Evolutionary conservation across 2,888 invertebrate genomes (phyloP), one percentile per base, ranked within the genome.

Genomic region (Caenorhabditis sinica): DNA sequence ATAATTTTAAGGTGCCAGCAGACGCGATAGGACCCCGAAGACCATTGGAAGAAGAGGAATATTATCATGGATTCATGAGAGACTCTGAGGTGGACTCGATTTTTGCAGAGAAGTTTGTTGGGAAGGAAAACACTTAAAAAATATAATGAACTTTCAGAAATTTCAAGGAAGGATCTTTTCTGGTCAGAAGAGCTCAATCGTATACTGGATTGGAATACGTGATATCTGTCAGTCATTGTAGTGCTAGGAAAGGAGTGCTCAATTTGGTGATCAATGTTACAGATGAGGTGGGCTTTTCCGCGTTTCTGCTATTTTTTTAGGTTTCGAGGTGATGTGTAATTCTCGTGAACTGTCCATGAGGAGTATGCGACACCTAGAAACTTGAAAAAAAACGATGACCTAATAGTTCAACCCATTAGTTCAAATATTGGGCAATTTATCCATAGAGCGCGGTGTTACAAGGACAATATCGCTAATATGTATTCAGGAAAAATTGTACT

Each of bases 1-100:
- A 49, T 4, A 49, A 49, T 28, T 58, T 33, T 49, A 17, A 65
- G 65, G 25, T 65, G 1, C 65, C 65, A 15, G 49, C 43, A 49
- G 65, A 65, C 13, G 15, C n/a, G 15, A 8, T 8, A 1, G 5
- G 25, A 17, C 23, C 25, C 2, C 60, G 45, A 11, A 65, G 9
- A 49, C 28, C 45, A 25, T 30, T 65, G n/a, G 65, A 65, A 49
- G 68, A 69, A 1, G 68, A 69, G 43, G 36, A 69, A 15, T 69
- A 69, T 53, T 69, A 23, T 40, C 68, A 69, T 53, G 68, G 68
- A 33, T 53, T 36, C 36, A 17, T 69, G 53, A 33, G 30, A 4
- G 68, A 69, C 2, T 17, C 30, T 1, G 53, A 69, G 30, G 68
- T 53, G 5, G 53, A 53, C 0, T 2, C 11, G 15, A 69, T 69